Base-by-base conservation (phyloP, 2,888 invertebrate species). In the Parascotia fuliginaria region DNA sequence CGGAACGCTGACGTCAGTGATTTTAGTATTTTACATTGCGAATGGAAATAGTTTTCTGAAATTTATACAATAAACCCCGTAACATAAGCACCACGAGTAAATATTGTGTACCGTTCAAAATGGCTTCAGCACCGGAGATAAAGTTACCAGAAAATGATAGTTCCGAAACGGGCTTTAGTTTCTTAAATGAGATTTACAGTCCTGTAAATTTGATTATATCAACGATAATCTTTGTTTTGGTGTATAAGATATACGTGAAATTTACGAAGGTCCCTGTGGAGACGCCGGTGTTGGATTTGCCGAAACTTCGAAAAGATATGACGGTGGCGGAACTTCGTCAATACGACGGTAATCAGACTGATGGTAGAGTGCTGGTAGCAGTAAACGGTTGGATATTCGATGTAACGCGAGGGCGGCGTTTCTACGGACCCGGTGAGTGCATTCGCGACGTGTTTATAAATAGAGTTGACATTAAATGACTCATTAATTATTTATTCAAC, bases 351-450 rank as follows among this genome's bases (percentile, higher is more conserved):
- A 96, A 91, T 45, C 96, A 96, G 75, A 92, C 95, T 22, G 98
- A 98, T 77, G 98, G 97, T 16, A 93, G 98, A 64, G 96, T 99
- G 55, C 92, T 98, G 61, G 95, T 99, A 33, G 98, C 97, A 6
- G 97, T 99, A 42, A 98, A 98, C 85, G 98, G 98, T 16, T 97
- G 95, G 92, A 96, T 99, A 42, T 99, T 97, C 89, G 99, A 99
- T 91, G 98, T 96, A 63, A 98, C 98, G 32, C 95, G 94, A 79
- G 98, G 98, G 52, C 96, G 96, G 77, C 93, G 95, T 60, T 98
- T 98, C 86, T 99, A 99, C 88, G 98, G 98, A 14, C 98, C 98
- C 88, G 98, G 98, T 98, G 92, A 84, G 85, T 86, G 75, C 76
- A 81, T 73, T 40, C 52, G 65, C 56, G 55, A 60, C 42, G 52